A percentile compares a stretch with the other conserved stretches of the same genome.
These are phyloP conservation scores for Turritopsis dohrnii DNA, from an alignment of 30 jellyfish, hydroid and myxozoan species.

Conservation along the genomic window DNA sequence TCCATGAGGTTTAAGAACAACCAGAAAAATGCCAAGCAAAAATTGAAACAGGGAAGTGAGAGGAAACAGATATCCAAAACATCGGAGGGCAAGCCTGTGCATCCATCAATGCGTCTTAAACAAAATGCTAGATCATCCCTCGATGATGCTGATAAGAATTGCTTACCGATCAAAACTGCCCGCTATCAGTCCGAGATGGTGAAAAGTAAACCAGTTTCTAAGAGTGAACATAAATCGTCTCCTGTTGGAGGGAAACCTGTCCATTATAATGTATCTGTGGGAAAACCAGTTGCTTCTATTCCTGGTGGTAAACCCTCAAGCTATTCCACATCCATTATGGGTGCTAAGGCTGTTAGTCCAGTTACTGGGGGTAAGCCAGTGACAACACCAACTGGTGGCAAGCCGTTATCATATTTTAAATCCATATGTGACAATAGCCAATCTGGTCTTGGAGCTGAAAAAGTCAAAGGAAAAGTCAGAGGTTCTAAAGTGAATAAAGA, in stretches of 20 bases:
- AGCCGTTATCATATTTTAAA: constrained; percentile 35
- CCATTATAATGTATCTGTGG: constrained; percentile 3
- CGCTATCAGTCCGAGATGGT: constrained; percentile 6
- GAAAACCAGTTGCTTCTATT: constrained; percentile 1
- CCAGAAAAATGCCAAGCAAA: background rate
- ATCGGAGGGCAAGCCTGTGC: background rate
- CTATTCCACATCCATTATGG: background rate
- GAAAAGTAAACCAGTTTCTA: background rate
- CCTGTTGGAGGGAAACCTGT: constrained; percentile 26
- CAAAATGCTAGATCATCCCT: constrained; percentile 18
- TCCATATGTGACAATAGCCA: background rate
- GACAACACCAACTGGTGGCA: constrained; percentile 31
- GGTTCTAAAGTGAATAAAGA: background rate
- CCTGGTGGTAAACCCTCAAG: constrained; percentile 24
- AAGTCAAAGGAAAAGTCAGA: background rate
- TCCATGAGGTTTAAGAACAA: constrained; percentile 30
- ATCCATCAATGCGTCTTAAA: constrained; percentile 9
- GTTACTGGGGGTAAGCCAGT: background rate
- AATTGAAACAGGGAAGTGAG: background rate
- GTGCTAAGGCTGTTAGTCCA: constrained; percentile 13
- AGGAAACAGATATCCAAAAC: background rate
- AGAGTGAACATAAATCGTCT: background rate
- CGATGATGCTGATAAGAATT: constrained; percentile 1
- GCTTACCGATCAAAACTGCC: constrained; percentile 8
- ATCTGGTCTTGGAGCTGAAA: background rate